Base-by-base conservation (phyloP, 2,113 vertebrate genomes). In the Oceanites oceanicus region DNA sequence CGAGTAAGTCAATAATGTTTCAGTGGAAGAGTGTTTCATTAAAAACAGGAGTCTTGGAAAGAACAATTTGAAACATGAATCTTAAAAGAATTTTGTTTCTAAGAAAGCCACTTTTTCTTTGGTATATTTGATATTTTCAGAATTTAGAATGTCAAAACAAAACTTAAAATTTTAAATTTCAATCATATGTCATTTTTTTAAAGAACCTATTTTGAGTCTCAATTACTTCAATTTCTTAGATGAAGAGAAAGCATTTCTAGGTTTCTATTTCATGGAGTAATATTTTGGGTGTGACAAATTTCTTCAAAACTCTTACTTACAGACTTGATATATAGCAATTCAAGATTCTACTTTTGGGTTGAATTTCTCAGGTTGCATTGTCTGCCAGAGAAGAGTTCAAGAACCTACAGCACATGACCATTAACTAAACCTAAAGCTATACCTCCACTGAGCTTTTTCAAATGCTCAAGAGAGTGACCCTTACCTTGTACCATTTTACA, bases 401-500 rank as follows among this genome's bases (percentile, higher is more conserved):
- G 40, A 70, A 29, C n/a, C 29, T 38, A 11, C 2, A 1, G 15
- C 10, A 42, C 11, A 12, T 32, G 36, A 55, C 4, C 26, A 58
- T 82, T 45, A 73, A 44, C 13, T n/a, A 53, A 17, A 32, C 15
- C 26, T 40, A 58, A 65, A 81, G 4, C n/a, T 75, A 7, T 29
- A 56, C 6, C 10, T 85, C 14, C 36, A 50, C 14, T 36, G 18
- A 53, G 6, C 3, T 20, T 25, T 63, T 74, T 10, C 42, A 23
- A 86, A 30, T 11, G 14, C 26, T 85, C 20, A n/a, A 16, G 26
- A n/a, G 9, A 61, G 19, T 32, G 11, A 74, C 13, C 38, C 94
- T 96, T 95, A 99, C 99, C 98, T 98, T 98, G 96, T 98, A 99
- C 99, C 99, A 99, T 86, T 91, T 98, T 40, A 98, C 75, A 16